phyloP scores from a whole-genome alignment of 2,888 invertebrate species.

The Pristionchus maxplancki region DNA sequence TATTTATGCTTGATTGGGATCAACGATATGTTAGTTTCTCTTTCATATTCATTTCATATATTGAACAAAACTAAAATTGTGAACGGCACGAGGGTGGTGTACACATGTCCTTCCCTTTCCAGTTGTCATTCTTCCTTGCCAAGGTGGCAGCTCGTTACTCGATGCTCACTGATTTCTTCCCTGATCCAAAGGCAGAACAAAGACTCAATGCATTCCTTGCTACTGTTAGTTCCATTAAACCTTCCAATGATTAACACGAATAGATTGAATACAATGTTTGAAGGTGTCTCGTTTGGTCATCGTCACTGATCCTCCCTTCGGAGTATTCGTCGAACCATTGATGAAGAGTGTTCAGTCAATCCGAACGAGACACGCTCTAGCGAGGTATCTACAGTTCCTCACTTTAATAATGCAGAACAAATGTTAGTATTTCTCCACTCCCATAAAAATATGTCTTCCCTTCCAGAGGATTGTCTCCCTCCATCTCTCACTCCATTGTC shows the following conservation, averaged over 20 bases:
- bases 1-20: conserved; percentile 72
- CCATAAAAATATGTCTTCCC: conserved; percentile 59
- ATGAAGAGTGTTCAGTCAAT: conserved; percentile 65
- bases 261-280: not conserved
- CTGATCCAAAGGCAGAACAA: conserved; percentile 28
- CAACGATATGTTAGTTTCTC: conserved; percentile 67
- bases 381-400: conserved; percentile 54
- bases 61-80: not conserved
- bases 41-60: not conserved
- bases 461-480: conserved; percentile 43
- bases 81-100: not conserved
- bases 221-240: not conserved
- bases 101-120: not conserved
- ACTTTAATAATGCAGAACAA: not conserved
- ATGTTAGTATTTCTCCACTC: conserved; percentile 57
- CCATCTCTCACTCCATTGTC: conserved; percentile 57
- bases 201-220: conserved; percentile 47
- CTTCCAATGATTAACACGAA: not conserved
- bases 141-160: conserved; percentile 49
- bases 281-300: conserved; percentile 60
- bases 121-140: conserved; percentile 49
- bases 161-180: conserved; percentile 48
- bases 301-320: conserved; percentile 75
- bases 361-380: conserved; percentile 54
- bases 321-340: conserved; percentile 70